These are phyloP conservation scores for Phoeniculus purpureus DNA, from an alignment of 2,797 vertebrate species.

Conservation along the genomic window DNA sequence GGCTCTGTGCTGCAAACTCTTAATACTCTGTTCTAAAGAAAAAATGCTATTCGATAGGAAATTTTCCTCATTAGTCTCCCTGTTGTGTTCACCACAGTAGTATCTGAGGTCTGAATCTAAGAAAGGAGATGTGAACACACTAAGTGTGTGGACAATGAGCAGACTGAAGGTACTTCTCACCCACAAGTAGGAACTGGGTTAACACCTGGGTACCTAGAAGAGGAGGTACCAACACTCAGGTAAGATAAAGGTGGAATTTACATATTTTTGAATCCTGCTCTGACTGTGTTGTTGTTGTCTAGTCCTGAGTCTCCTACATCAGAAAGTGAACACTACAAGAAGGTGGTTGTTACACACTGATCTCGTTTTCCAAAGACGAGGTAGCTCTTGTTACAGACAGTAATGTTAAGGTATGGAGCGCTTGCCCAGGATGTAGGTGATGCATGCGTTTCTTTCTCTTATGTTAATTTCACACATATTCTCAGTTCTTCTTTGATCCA, in stretches of 20 bases:
- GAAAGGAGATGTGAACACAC: neutral
- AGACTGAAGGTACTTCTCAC: neutral
- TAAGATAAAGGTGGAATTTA: neutral
- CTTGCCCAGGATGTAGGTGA: neutral
- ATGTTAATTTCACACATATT: neutral
- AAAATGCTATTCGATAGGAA: neutral
- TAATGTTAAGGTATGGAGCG: neutral
- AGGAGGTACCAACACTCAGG: neutral
- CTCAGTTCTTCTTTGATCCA: neutral
- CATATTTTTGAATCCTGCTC: neutral
- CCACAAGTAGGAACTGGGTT: neutral
- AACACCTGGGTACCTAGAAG: neutral
- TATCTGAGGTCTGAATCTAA: neutral
- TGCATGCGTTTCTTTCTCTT: neutral
- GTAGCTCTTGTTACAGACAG: neutral
- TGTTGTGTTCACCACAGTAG: neutral
- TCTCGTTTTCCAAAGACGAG: neutral
- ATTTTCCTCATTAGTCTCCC: neutral
- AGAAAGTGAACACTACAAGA: neutral
- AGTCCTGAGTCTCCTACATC: neutral
- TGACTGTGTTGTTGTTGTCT: neutral
- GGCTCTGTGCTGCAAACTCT: neutral
- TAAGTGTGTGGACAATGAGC: neutral
- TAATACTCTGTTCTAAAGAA: neutral
- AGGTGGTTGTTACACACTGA: neutral